Conservation (phyloP, 2,113 vertebrate species). For the Calyptommatus sinebrachiatus region DNA sequence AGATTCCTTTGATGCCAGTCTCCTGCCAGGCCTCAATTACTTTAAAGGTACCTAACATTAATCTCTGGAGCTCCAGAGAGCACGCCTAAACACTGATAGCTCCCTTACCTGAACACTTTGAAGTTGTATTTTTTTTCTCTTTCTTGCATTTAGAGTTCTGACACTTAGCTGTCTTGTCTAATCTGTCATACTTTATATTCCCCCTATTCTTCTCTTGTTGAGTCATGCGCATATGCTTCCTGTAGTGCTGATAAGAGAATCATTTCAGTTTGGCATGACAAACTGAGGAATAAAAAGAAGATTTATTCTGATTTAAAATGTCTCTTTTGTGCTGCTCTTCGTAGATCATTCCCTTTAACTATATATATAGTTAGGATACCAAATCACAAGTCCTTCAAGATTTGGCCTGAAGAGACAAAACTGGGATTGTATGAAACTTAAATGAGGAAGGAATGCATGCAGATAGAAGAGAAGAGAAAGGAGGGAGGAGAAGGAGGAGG, state of each 20-base stretch:
- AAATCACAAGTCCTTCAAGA: neutral
- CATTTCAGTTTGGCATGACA: slow-evolving; percentile 10
- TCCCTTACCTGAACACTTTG: neutral
- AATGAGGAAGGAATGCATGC: neutral
- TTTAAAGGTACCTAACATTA: accelerated
- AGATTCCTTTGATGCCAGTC: neutral
- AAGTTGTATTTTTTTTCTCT: slow-evolving; percentile 22
- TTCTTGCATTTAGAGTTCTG: slow-evolving; percentile 4
- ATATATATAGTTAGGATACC: neutral
- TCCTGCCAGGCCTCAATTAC: neutral
- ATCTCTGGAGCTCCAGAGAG: neutral
- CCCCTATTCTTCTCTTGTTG: slow-evolving; percentile 4
- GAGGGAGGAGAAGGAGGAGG: neutral
- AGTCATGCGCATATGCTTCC: slow-evolving; percentile 25
- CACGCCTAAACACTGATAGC: accelerated
- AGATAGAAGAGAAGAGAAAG: too few species aligned
- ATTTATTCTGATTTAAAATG: slow-evolving; percentile 17
- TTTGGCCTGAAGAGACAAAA: neutral
- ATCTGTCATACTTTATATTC: slow-evolving; percentile 1
- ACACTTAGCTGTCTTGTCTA: slow-evolving; percentile 5
- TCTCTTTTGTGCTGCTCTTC: neutral
- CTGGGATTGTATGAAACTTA: too few species aligned
- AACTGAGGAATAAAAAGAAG: slow-evolving; percentile 31
- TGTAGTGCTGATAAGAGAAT: neutral
- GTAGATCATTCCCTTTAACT: slow-evolving; percentile 25